These are phyloP conservation scores for Sebastes vulpes DNA, from an alignment of 2,797 vertebrate genomes.

Conservation along the genomic window DNA sequence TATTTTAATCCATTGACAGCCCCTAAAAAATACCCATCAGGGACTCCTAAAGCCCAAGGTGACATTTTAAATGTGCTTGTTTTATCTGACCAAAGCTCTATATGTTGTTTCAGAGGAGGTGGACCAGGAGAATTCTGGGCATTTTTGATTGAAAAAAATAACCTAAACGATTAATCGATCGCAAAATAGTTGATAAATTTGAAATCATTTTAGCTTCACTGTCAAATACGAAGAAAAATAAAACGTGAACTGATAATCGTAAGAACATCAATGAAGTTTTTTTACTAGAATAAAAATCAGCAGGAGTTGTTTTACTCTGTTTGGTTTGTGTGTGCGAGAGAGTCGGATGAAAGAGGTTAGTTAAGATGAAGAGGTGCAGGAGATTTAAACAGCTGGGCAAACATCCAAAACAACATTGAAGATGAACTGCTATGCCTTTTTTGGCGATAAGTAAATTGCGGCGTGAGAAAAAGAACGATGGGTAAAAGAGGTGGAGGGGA, in stretches of 20 bases:
- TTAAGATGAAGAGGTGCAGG: background rate
- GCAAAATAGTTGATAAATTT: background rate
- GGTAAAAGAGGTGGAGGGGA: background rate
- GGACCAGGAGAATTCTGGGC: background rate
- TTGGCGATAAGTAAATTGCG: background rate
- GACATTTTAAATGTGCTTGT: background rate
- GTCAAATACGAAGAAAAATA: background rate
- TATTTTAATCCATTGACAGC: too few species aligned
- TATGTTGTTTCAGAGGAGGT: too few species aligned
- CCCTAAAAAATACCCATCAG: too few species aligned
- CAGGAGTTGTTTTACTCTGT: background rate
- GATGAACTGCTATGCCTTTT: background rate
- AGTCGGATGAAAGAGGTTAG: background rate
- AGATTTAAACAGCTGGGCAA: background rate
- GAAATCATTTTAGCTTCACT: background rate
- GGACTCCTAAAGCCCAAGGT: background rate
- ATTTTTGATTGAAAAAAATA: background rate
- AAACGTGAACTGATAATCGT: background rate
- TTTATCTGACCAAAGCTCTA: background rate
- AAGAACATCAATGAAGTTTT: background rate
- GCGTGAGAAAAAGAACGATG: conserved; percentile 3
- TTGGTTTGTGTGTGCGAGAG: background rate
- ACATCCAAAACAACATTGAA: background rate
- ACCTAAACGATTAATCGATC: background rate
- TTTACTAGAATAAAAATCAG: background rate